Percentiles rank a stretch among this genome's conserved stretches.
Evolutionary conservation across 2,888 invertebrate genomes (phyloP).

Genomic region (Trachelus tabidus): DNA sequence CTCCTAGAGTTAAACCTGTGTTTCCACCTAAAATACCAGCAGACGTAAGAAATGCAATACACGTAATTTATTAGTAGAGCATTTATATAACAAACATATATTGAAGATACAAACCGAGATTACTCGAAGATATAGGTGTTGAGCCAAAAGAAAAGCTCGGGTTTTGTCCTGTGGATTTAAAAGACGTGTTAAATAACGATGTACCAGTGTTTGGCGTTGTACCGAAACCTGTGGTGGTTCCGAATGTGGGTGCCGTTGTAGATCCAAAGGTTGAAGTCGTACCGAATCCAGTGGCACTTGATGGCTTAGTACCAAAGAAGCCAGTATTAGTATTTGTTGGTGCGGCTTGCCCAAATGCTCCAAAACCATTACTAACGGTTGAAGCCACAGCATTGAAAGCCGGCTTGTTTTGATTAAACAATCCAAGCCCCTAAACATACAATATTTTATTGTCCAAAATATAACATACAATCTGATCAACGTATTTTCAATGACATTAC

Average conservation of each 20-base stretch:
- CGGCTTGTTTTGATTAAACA: conserved; percentile 66
- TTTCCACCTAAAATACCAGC: conserved; percentile 43
- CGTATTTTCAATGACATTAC: too few relatives aligned
- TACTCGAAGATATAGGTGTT: conserved; percentile 52
- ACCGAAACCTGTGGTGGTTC: conserved; percentile 55
- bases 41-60: conserved; percentile 3
- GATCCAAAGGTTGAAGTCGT: conserved; percentile 51
- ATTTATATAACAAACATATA: background rate
- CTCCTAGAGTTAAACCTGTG: conserved; percentile 60
- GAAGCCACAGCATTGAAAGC: conserved; percentile 58
- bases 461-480: too few relatives aligned
- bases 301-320: conserved; percentile 67
- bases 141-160: conserved; percentile 60
- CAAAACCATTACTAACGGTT: conserved; percentile 65
- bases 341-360: conserved; percentile 62
- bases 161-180: conserved; percentile 59
- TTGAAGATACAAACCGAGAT: conserved; percentile 39
- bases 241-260: conserved; percentile 44
- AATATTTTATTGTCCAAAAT: too few relatives aligned
- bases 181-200: conserved; percentile 66
- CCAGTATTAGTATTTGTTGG: conserved; percentile 33
- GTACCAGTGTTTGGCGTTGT: conserved; percentile 52
- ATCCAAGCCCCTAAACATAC: conserved; percentile 51
- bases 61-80: background rate
- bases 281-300: conserved; percentile 66